Conservation (phyloP, 1,140 invertebrate genomes). For the Araneus ventricosus region DNA sequence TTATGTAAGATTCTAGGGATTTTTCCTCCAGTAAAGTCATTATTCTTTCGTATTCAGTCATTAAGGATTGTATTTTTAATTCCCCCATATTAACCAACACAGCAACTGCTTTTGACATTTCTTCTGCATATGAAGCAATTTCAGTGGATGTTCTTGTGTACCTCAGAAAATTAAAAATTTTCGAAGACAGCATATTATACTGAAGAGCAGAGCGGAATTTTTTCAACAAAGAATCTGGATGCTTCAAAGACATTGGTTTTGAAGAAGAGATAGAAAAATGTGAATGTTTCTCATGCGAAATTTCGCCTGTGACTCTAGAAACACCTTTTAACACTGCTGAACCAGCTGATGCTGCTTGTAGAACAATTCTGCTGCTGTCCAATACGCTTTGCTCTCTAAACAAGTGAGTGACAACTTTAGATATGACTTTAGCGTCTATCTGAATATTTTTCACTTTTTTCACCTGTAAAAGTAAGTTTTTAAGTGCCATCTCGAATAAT, state of each 20-base stretch:
- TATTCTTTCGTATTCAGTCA: not conserved
- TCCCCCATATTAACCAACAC: not conserved
- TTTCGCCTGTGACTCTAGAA: not conserved
- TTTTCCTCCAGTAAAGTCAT: not conserved
- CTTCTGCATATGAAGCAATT: not conserved
- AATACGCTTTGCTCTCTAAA: constrained; percentile 2
- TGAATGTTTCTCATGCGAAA: not conserved
- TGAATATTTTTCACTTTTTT: not conserved
- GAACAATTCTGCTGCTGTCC: not conserved
- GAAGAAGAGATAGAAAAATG: not conserved
- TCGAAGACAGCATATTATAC: constrained; percentile 24
- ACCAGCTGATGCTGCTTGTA: constrained; percentile 21
- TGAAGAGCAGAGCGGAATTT: constrained; percentile 8
- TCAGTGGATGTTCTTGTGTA: constrained; percentile 8
- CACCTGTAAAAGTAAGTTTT: not conserved
- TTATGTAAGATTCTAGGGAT: constrained; percentile 8
- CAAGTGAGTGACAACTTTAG: constrained; percentile 1
- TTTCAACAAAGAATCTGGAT: not conserved
- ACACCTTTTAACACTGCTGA: not conserved
- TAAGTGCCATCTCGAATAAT: constrained; percentile 9
- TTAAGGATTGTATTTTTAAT: not conserved
- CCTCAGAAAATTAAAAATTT: constrained; percentile 48
- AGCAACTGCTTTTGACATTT: constrained; percentile 48
- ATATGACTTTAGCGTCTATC: constrained; percentile 21
- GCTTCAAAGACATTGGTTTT: not conserved